Evolutionary conservation across 1,140 invertebrate genomes (phyloP).

Genomic region (Drosophila bipectinata): DNA sequence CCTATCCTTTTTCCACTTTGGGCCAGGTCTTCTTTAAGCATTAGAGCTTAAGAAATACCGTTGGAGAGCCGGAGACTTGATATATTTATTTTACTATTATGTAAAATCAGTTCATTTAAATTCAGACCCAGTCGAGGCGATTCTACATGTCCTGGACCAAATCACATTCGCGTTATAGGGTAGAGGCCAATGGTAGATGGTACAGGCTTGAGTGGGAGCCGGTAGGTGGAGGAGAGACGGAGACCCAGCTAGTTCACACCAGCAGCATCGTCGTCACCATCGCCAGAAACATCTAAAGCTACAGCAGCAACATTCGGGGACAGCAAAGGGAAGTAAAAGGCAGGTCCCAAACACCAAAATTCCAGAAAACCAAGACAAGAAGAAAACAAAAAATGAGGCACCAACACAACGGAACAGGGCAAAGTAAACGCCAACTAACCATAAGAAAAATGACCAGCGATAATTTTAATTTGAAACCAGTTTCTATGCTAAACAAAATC

Average conservation of each 20-base stretch:
- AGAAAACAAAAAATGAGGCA: constrained; percentile 54
- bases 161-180: too few species aligned
- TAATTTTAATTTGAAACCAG: constrained; percentile 84
- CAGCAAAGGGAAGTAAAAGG: constrained; percentile 61
- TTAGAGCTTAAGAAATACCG: too few species aligned
- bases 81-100: too few species aligned
- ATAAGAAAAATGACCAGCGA: constrained; percentile 83
- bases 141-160: too few species aligned
- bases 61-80: too few species aligned
- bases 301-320: constrained; percentile 11
- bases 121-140: too few species aligned
- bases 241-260: constrained; percentile 40
- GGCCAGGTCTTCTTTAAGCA: too few species aligned
- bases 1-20: too few species aligned
- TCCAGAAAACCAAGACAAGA: constrained; percentile 42
- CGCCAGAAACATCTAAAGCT: constrained; percentile 29
- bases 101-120: too few species aligned
- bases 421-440: constrained; percentile 80
- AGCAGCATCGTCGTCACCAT: constrained; percentile 37
- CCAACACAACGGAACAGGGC: constrained; percentile 28
- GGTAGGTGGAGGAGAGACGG: constrained; percentile 5
- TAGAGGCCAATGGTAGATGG: not conserved
- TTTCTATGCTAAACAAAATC: constrained; percentile 82
- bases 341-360: constrained; percentile 67
- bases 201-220: not conserved